Evolutionary conservation across 2,797 vertebrate genomes (phyloP), one percentile per base, ranked within the genome.

Genomic region (Allobates femoralis): DNA sequence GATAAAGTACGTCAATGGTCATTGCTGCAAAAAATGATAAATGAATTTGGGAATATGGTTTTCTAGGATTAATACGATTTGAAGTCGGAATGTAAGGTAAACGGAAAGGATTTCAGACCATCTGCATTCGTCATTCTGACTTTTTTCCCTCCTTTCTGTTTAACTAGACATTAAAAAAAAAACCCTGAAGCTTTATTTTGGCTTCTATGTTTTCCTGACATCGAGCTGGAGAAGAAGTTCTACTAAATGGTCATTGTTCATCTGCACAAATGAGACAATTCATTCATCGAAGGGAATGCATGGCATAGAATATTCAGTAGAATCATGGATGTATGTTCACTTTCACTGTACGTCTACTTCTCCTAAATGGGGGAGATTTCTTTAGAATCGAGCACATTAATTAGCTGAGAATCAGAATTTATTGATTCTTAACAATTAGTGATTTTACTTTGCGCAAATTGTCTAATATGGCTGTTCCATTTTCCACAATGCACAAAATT

Each of bases 231-330:
- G 86, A 71, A 89, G 84, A 83, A 87, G 77, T 87, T 80, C 88
- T 83, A 90, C 89, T 90, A 3, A 30, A 50, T 73, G 56, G 77
- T 88, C 92, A 91, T 92, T 93, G 92, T 93, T 90, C 81, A 53
- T 79, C 30, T 58, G 34, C 75, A 83, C 34, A 87, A 83, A 87
- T 62, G 50, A 93, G 94, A 89, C 86, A 89, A 91, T 89, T 91
- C 90, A 91, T 93, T 93, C 91, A 90, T 91, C 90, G 89, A 88
- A 67, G 1, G 83, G 89, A 89, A 90, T 82, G 90, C 79, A 75
- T 73, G 85, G 89, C 89, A 87, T 89, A 89, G 86, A 86, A 89
- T 80, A 81, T 90, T 88, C 91, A 89, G 90, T 91, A 90, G 71
- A 19, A 58, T 64, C 79, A 83, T 58, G 87, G 82, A 90, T 88